These are phyloP conservation scores for Silurus glanis DNA, from an alignment of 2,113 vertebrate genomes.

Conservation along the genomic window DNA sequence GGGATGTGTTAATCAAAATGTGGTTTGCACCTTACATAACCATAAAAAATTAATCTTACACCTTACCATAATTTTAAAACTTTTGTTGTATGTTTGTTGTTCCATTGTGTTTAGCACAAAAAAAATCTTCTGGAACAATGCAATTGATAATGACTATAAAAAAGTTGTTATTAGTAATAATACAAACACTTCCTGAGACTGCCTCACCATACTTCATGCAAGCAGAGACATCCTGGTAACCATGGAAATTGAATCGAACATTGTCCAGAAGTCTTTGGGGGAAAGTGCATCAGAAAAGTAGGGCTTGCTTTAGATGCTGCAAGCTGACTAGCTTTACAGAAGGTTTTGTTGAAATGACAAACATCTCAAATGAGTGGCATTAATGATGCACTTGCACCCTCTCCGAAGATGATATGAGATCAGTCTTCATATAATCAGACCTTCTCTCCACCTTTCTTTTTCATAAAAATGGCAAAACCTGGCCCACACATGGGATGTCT, in stretches of 20 bases:
- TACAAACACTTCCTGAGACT: neutral
- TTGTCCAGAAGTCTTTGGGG: neutral
- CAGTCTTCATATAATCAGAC: neutral
- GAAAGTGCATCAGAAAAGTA: neutral
- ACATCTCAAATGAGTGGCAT: neutral
- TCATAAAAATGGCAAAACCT: conserved; percentile 1
- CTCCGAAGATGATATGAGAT: neutral
- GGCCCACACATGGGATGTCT: neutral
- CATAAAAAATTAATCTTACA: no score
- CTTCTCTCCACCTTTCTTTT: neutral
- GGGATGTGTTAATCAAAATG: neutral
- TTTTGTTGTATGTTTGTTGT: neutral
- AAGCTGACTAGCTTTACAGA: neutral
- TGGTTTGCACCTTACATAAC: neutral
- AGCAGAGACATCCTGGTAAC: neutral
- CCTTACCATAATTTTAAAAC: neutral
- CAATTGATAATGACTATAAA: neutral
- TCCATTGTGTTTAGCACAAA: neutral
- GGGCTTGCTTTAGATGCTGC: neutral
- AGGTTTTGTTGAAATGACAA: neutral
- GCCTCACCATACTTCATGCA: neutral
- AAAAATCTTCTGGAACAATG: neutral
- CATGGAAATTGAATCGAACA: neutral
- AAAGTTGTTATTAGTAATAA: neutral
- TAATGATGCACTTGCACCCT: neutral